phyloP scores from a whole-genome alignment of 2,888 invertebrate genomes.

The Ochropacha duplaris region DNA sequence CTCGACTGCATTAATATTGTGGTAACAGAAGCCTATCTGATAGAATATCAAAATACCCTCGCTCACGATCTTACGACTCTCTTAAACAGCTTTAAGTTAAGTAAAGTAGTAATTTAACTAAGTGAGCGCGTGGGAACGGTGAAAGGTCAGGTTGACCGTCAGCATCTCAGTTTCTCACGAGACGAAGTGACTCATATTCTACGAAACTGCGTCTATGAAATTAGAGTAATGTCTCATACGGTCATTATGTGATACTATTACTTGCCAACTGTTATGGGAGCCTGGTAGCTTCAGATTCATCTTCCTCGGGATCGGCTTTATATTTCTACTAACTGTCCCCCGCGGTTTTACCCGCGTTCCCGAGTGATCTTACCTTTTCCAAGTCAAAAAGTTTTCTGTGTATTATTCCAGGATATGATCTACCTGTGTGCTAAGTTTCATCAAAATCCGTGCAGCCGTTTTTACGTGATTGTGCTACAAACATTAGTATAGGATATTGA shows the following conservation, averaged over 20 bases:
- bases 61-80: not conserved
- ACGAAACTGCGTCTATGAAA: constrained; percentile 5
- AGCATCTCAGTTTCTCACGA: constrained; percentile 13
- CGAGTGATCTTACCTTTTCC: no score
- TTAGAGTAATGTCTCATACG: constrained; percentile 10
- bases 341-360: no score
- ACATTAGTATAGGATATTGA: no score
- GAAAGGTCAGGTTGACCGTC: constrained; percentile 9
- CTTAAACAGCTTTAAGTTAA: not conserved
- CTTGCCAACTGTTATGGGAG: not conserved
- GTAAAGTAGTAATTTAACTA: not conserved
- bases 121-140: constrained; percentile 11
- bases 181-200: constrained; percentile 11
- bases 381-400: no score
- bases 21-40: not conserved
- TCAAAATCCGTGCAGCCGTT: no score
- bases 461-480: no score
- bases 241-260: not conserved
- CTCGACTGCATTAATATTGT: not conserved
- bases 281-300: not conserved
- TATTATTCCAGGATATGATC: no score
- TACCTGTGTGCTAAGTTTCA: no score
- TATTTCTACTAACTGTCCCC: no score
- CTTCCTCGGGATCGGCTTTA: no score
- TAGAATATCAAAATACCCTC: not conserved